Base-by-base conservation (phyloP, 2,888 invertebrate species). In the Synergus laeviventris region DNA sequence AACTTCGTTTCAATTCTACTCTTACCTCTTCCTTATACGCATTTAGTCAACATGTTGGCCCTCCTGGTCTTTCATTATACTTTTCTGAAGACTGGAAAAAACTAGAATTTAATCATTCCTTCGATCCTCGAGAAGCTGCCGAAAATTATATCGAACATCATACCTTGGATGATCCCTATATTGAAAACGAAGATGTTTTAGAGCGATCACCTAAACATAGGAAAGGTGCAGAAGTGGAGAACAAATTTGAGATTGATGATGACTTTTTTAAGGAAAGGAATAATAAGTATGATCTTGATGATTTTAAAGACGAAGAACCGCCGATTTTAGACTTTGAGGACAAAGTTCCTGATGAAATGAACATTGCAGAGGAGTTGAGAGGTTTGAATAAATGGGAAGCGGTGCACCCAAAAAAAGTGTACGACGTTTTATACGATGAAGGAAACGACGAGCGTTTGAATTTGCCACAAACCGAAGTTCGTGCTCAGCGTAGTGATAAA, bases 41-140 rank as follows among this genome's bases (percentile, higher is more conserved):
- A 0, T 88, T 95, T 61, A 94, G 93, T 85, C 92, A 94, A 77
- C 94, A 94, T 82, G 93, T 94, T 70, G 93, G 94, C 79, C 93
- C 94, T 12, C 95, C 95, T n/a, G 96, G 96, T 38, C 91, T 93
- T 70, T 91, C 94, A n/a, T 89, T 96, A 7, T 96, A 96, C 84
- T 94, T 93, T 85, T 96, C 96, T 0, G 90, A 91, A 74, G 84
- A 88, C 2, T 90, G 91, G 86, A 88, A 90, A 84, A 78, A 85
- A 81, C 78, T 91, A 70, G 90, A 92, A 83, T 88, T 90, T 79
- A 91, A 90, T 62, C 91, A 90, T 79, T 91, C 92, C 75, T 84
- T 92, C 1, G 92, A 93, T 84, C 91, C 92, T 0, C 90, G 91
- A 66, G 87, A 89, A 61, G 91, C 92, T 79, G 92, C 92, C 0